phyloP scores from a whole-genome alignment of 37 sponge, comb jelly and placozoan species.

The Lycopodina hypogea region DNA sequence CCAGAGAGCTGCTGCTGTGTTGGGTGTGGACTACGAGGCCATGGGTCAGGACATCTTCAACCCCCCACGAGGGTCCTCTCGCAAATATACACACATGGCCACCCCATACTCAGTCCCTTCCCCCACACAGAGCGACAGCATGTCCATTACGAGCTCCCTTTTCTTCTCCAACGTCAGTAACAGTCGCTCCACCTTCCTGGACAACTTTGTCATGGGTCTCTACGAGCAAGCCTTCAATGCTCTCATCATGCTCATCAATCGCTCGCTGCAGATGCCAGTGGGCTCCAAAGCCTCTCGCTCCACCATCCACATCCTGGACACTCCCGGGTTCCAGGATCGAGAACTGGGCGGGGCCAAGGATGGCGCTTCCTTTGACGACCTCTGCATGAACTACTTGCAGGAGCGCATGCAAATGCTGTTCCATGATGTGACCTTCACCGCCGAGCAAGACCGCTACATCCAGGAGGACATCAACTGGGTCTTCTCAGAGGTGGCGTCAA shows the following conservation, averaged over 20 bases:
- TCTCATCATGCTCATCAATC: constrained; percentile 91
- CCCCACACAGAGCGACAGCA: constrained; percentile 36
- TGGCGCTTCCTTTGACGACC: constrained; percentile 88
- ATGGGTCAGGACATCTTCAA: constrained; percentile 85
- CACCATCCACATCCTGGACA: constrained; percentile 87
- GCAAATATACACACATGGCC: constrained; percentile 29
- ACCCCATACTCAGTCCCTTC: constrained; percentile 27
- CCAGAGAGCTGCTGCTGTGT: constrained; percentile 88
- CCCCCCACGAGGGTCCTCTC: constrained; percentile 65
- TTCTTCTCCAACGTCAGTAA: constrained; percentile 36
- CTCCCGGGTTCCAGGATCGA: constrained; percentile 94
- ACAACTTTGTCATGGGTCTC: constrained; percentile 91
- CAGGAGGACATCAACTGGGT: constrained; percentile 89
- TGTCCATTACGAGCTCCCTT: constrained; percentile 34
- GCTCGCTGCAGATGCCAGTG: constrained; percentile 42
- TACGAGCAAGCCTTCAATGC: constrained; percentile 93
- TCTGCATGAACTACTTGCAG: constrained; percentile 93
- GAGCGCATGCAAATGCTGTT: constrained; percentile 97
- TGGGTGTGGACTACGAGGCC: constrained; percentile 89
- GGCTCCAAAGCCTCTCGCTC: constrained; percentile 37
- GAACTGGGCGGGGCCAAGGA: constrained; percentile 45
- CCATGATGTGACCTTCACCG: constrained; percentile 86
- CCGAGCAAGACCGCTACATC: constrained; percentile 90
- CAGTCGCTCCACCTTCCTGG: constrained; percentile 56
- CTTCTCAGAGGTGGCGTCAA: constrained; percentile 78